phyloP scores from a whole-genome alignment of 2,888 invertebrate species.

The Drosophila macrospina region DNA sequence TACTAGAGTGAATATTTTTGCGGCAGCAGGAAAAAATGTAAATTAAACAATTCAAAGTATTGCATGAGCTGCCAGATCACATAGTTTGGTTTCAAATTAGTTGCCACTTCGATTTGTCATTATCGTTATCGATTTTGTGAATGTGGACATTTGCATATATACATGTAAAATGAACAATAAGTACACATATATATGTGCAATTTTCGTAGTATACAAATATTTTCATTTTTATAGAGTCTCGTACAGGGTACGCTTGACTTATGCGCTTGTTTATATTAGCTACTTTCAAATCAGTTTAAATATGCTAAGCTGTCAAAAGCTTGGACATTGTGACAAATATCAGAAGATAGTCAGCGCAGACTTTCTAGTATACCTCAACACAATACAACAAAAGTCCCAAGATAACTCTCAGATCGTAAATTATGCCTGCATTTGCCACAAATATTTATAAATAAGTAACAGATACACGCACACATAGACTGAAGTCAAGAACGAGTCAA shows the following conservation, averaged over 20 bases:
- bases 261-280: neutral
- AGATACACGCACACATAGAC: slow-evolving; percentile 1
- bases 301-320: slow-evolving; percentile 24
- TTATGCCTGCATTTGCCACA: slow-evolving; percentile 50
- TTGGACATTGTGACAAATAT: slow-evolving; percentile 28
- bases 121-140: no score
- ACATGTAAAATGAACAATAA: no score
- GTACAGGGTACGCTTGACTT: no score
- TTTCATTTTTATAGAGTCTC: neutral
- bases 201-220: no score
- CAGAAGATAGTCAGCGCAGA: slow-evolving; percentile 23
- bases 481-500: slow-evolving; percentile 47
- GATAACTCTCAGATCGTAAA: slow-evolving; percentile 55
- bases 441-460: slow-evolving; percentile 52
- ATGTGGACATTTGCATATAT: no score
- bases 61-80: no score
- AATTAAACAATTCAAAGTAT: no score
- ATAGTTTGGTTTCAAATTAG: no score
- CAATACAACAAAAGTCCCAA: slow-evolving; percentile 19
- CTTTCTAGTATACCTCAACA: slow-evolving; percentile 9
- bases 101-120: no score
- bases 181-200: no score
- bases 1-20: no score
- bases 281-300: slow-evolving; percentile 14
- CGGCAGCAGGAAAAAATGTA: no score